A percentile compares a stretch with the other conserved stretches of the same genome.
Evolutionary conservation across 2,888 invertebrate species (phyloP).

Genomic region (Nomada hirtipes): DNA sequence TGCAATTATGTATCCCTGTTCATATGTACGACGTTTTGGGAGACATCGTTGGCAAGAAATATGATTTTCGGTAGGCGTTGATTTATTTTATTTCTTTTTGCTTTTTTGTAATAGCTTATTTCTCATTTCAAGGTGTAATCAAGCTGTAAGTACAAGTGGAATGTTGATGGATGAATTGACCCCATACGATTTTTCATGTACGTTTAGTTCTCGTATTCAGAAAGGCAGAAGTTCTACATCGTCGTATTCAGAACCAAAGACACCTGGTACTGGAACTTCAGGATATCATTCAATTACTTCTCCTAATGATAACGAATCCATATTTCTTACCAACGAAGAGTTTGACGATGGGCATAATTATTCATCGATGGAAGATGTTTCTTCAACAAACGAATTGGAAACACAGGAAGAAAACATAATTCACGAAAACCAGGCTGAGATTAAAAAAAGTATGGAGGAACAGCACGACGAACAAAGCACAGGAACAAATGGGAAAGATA

Average conservation of each 20-base stretch:
- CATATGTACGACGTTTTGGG: conserved; percentile 75
- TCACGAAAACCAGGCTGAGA: neutral
- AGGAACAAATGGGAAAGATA: neutral
- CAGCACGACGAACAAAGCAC: neutral
- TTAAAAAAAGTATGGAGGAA: neutral
- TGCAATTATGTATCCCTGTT: conserved; percentile 60
- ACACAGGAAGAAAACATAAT: neutral
- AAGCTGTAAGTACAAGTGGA: conserved; percentile 73
- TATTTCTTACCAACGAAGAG: conserved; percentile 19
- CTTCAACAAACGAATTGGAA: conserved; percentile 12
- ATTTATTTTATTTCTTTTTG: neutral
- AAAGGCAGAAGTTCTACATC: conserved; percentile 45
- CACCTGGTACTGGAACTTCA: conserved; percentile 43
- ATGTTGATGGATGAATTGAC: conserved; percentile 78
- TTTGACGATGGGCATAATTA: conserved; percentile 42
- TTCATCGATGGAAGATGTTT: neutral
- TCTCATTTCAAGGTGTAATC: conserved; percentile 74
- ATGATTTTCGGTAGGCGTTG: conserved; percentile 76
- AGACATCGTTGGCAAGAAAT: conserved; percentile 80
- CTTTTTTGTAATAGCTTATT: neutral
- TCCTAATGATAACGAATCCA: conserved; percentile 20
- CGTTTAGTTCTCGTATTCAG: conserved; percentile 7
- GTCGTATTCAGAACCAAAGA: conserved; percentile 38
- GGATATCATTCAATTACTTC: conserved; percentile 45
- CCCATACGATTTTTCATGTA: conserved; percentile 64